Base-by-base conservation (phyloP, 2,888 invertebrate genomes). In the Tyria jacobaeae region DNA sequence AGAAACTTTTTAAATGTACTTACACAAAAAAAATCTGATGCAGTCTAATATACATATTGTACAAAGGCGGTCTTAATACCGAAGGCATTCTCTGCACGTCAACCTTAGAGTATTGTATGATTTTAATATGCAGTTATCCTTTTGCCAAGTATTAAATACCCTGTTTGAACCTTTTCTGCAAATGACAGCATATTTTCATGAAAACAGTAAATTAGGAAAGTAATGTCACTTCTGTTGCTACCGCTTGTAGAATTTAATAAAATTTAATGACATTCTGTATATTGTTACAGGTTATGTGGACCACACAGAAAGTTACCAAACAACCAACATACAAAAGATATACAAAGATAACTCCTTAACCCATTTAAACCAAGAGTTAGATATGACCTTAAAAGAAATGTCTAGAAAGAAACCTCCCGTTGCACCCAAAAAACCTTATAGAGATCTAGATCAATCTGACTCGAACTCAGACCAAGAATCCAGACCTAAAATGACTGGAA, bases 321-420 rank as follows among this genome's bases (percentile, higher is more conserved):
- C 65, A 60, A 66, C 76, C 85, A 68, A 71, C 77, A 66, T 83
- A 58, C 71, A 88, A 60, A 90, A 88, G 56, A 80, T 87, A 58
- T 92, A 90, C 83, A 91, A 90, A 83, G 91, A 94, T 34, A 86
- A 79, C 67, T 78, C 85, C 5, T 71, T 94, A 6, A 79, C 86
- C 3, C 91, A 91, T 68, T 75, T 94, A 59, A 92, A 94, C 60
- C 89, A 90, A 66, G 94, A 94, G 82, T 62, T 94, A 62, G 93
- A 94, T 63, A 85, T 91, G 80, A 90, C 94, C 0, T 84, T 94
- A 35, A 92, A 89, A 77, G 94, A 94, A 76, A 84, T 94, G 76
- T 94, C 94, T 35, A 94, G 94, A 68, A 95, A 95, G 41, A 96
- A 96, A 80, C 96, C 96, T 0, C 96, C 96, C 0, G 94, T 95